Conservation (phyloP, 2,797 vertebrate genomes). For the Potorous gilbertii region DNA sequence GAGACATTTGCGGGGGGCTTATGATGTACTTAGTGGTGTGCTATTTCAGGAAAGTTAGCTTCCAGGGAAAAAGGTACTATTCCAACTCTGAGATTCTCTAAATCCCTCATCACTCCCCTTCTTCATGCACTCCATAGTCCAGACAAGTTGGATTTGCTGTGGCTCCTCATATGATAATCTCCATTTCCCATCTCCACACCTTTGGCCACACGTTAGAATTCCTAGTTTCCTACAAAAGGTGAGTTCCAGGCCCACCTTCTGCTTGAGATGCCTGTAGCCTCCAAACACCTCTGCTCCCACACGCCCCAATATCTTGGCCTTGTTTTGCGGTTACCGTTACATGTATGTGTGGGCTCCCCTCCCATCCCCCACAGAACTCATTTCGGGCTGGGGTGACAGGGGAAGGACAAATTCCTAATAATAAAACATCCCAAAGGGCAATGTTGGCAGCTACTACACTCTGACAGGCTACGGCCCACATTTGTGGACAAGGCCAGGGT, state of each 20-base stretch:
- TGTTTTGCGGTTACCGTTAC: background rate
- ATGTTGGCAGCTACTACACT: background rate
- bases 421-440: background rate
- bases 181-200: background rate
- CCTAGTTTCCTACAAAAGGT: background rate
- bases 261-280: background rate
- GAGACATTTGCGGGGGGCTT: background rate
- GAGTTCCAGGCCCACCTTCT: background rate
- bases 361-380: background rate
- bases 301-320: background rate
- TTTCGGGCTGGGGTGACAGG: background rate
- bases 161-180: background rate
- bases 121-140: too few relatives aligned
- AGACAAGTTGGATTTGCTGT: background rate
- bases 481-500: background rate
- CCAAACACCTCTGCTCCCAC: background rate
- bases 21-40: background rate
- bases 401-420: background rate
- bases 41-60: background rate
- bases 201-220: background rate
- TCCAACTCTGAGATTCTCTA: background rate
- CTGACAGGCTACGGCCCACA: background rate
- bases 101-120: too few relatives aligned
- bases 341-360: background rate
- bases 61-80: background rate